A percentile compares a stretch with the other conserved stretches of the same genome.
These are phyloP conservation scores for Malurus splendens DNA, from an alignment of 2,797 vertebrate genomes.

Conservation along the genomic window DNA sequence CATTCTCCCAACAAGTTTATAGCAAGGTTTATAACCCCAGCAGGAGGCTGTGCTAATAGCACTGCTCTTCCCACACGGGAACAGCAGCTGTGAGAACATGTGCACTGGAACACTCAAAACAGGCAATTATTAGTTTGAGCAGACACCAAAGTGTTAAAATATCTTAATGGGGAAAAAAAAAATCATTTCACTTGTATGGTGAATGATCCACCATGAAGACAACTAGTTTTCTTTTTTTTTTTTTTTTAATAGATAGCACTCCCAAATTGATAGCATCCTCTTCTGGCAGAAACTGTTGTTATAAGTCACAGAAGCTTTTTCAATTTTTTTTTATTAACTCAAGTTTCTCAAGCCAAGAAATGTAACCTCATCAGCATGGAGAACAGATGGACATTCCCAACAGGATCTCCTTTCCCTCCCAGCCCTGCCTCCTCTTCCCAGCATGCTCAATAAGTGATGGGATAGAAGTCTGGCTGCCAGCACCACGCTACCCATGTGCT, in stretches of 20 bases:
- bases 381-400: conserved; percentile 31
- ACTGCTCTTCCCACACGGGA: not conserved
- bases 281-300: not conserved
- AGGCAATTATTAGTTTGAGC: not conserved
- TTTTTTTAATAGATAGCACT: not conserved
- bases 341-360: conserved; percentile 25
- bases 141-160: not conserved
- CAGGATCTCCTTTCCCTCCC: not conserved
- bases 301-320: not conserved
- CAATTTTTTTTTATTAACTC: conserved; percentile 13
- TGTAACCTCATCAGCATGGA: conserved; percentile 9
- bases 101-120: not conserved
- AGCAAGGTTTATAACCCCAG: conserved; percentile 6
- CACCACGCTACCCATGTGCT: not conserved
- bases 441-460: not conserved
- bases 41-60: not conserved
- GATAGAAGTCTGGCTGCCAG: not conserved
- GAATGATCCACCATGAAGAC: not conserved
- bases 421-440: not conserved
- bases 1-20: not conserved
- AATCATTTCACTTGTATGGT: not conserved
- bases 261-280: not conserved
- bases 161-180: not conserved
- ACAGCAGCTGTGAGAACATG: not conserved
- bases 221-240: not conserved